phyloP scores from a whole-genome alignment of 2,113 vertebrate genomes.

The Nothocercus nigrocapillus region DNA sequence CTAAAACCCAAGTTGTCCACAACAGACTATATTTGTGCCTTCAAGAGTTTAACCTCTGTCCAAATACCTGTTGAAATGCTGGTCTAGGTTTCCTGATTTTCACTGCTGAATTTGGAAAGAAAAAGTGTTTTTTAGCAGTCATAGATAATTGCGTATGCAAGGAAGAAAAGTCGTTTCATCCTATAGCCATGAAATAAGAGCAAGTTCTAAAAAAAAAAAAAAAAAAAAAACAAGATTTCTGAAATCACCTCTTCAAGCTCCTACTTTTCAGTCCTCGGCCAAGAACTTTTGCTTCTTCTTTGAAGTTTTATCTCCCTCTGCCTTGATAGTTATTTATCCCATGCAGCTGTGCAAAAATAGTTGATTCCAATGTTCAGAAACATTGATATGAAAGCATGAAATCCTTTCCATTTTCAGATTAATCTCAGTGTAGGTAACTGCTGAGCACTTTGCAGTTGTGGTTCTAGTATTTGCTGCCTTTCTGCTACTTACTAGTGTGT shows the following conservation, averaged over 20 bases:
- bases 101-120: not conserved
- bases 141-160: not conserved
- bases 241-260: not conserved
- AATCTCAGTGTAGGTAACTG: not conserved
- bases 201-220: not conserved
- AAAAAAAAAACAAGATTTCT: not conserved
- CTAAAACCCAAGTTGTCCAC: not conserved
- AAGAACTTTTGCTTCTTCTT: not conserved
- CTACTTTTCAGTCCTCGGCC: not conserved
- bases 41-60: not conserved
- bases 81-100: not conserved
- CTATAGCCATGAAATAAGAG: not conserved
- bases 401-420: rapidly evolving
- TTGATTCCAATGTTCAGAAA: not conserved
- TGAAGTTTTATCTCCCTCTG: not conserved
- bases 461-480: not conserved
- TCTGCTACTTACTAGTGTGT: not conserved
- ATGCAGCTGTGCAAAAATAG: not conserved
- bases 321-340: not conserved
- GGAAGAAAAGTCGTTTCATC: not conserved
- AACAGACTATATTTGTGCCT: not conserved
- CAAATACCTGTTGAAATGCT: not conserved
- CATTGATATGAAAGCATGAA: not conserved
- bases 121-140: not conserved
- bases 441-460: not conserved